Base-by-base conservation (phyloP, 2,113 vertebrate species). In the Phrynosoma blainvillii region DNA sequence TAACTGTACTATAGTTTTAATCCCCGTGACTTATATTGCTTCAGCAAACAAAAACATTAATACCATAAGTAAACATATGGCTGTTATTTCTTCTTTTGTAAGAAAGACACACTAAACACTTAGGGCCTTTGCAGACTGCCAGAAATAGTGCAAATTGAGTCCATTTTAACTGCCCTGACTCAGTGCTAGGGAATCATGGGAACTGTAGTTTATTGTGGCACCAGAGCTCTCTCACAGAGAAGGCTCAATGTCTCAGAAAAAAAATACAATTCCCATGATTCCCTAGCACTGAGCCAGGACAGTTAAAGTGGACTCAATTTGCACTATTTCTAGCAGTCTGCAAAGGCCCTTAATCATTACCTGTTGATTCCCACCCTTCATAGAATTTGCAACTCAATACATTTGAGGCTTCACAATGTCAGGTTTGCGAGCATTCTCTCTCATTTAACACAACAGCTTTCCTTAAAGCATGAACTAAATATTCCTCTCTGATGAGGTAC, bases 391-490 rank as follows among this genome's bases (percentile, higher is more conserved):
- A 75, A 62, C 12, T 5, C 16, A 77, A 77, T 62, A 66, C 23
- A 25, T 56, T 25, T 79, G 14, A 7, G 13, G 47, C 66, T 47
- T 25, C 21, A n/a, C 13, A 54, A 56, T 27, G 23, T 32, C 32
- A 20, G 7, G 16, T 66, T 66, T 40, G 23, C n/a, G 40, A 81
- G 30, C 52, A 13, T 68, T 47, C 3, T 42, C 40, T 68, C 42
- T 40, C 54, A 93, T 90, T 88, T 88, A 16, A 68, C 52, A 18
- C 40, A 79, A 6, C 65, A 66, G 12, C 47, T 68, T 79, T 80
- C 54, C 0, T 85, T 89, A 82, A 77, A 76, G 66, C 75, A 87
- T 62, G 3, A 90, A 74, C 36, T 12, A 25, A 85, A 76, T 32
- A 30, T n/a, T 75, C 25, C 47, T 79, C n/a, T 20, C n/a, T 70